Conservation (phyloP, 2,888 invertebrate species). For the Augiades crinisus region DNA sequence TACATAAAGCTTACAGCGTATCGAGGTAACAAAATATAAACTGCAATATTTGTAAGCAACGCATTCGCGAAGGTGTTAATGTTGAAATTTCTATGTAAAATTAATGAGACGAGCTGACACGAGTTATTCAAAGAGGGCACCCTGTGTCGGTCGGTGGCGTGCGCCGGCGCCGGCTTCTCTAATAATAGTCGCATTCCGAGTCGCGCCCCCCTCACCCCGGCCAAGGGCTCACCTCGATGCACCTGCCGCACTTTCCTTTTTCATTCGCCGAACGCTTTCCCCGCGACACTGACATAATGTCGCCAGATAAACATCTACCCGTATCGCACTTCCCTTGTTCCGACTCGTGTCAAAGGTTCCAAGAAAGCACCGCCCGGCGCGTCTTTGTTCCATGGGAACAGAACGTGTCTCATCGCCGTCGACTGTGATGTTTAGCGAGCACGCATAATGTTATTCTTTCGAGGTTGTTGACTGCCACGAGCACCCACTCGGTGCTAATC, state of each 20-base stretch:
- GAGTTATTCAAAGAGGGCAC: slow-evolving; percentile 36
- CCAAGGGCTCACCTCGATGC: slow-evolving; percentile 52
- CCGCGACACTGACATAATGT: slow-evolving; percentile 34
- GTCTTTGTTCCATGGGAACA: slow-evolving; percentile 20
- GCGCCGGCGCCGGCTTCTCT: slow-evolving; percentile 69
- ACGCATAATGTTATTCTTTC: not conserved
- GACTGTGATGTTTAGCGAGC: slow-evolving; percentile 4
- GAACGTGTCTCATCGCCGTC: slow-evolving; percentile 4
- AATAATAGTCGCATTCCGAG: slow-evolving; percentile 75
- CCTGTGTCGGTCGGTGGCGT: slow-evolving; percentile 52
- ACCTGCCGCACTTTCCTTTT: slow-evolving; percentile 76
- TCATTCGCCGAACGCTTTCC: slow-evolving; percentile 36
- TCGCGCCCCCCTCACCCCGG: slow-evolving; percentile 36
- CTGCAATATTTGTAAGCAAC: slow-evolving; percentile 11
- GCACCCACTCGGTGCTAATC: slow-evolving; percentile 5
- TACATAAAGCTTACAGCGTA: slow-evolving; percentile 3
- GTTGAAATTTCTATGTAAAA: slow-evolving; percentile 21
- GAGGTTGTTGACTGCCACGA: slow-evolving; percentile 20
- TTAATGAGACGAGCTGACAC: slow-evolving; percentile 25
- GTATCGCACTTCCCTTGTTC: slow-evolving; percentile 35
- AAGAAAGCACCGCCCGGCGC: slow-evolving; percentile 9
- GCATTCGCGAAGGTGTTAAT: slow-evolving; percentile 19
- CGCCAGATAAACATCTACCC: slow-evolving; percentile 35
- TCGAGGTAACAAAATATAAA: not conserved
- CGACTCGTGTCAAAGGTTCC: slow-evolving; percentile 35